Base-by-base conservation (phyloP, 2,888 invertebrate genomes). In the Papilio demoleus region DNA sequence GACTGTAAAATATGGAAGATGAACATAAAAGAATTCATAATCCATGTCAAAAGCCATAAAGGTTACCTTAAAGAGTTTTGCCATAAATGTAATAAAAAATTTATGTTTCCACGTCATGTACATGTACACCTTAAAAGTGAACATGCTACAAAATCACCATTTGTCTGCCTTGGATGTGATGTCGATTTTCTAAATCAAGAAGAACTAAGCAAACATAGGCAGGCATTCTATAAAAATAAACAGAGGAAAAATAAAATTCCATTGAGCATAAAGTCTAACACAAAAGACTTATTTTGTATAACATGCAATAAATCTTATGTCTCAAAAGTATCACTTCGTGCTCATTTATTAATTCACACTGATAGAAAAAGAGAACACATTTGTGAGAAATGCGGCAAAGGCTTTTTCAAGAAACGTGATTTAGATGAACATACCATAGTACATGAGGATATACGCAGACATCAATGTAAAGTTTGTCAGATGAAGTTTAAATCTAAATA, bases 11-110 rank as follows among this genome's bases (percentile, higher is more conserved):
- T 76, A 0, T 79, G 83, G 2, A 89, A 85, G 65, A 67, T 85
- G 45, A 69, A 77, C 12, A 74, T 90, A 0, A 81, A 88, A 22
- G 79, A 75, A 14, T 89, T 88, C 40, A 17, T 89, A 1, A 70
- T 79, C 4, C 96, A 96, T 75, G 93, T 95, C 0, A 92, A 92
- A 76, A 87, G 92, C 34, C 95, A 95, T 77, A 91, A 93, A 70
- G 92, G 93, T 64, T 92, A 93, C 68, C 83, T 95, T 14, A 94
- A 94, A 81, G 93, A 80, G 12, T 87, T 85, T 2, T 91, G 90
- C 71, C 83, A 86, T 56, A 80, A 79, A 42, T 91, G 90, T 63
- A 77, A 79, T 14, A 72, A 73, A 19, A 76, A 71, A 17, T 89
- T 88, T 62, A 65, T 75, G 40, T 60, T 1, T 79, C 76, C 0